These are phyloP conservation scores for Pipistrellus pipistrellus DNA, from an alignment of 2,797 vertebrate species.

Conservation along the genomic window DNA sequence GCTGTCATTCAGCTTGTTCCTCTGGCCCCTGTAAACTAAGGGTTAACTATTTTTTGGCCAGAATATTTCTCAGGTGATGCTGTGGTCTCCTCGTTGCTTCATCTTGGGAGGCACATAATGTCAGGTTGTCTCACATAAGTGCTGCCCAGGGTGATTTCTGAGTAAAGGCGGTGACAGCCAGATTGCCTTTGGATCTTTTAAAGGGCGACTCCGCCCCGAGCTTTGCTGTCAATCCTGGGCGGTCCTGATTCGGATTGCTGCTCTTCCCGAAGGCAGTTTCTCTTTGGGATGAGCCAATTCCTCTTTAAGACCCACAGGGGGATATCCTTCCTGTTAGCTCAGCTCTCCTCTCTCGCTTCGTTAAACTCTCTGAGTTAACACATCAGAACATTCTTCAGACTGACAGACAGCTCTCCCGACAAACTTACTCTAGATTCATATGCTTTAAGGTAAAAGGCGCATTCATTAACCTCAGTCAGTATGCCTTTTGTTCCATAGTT, in stretches of 20 bases:
- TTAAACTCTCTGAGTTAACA: neutral
- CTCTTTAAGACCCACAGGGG: conserved; percentile 13
- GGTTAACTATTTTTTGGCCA: conserved; percentile 14
- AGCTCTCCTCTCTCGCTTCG: neutral
- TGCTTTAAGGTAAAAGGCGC: conserved; percentile 4
- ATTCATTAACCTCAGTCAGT: neutral
- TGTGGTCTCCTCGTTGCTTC: neutral
- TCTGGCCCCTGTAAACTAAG: neutral
- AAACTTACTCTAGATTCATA: neutral
- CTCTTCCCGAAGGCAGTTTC: neutral
- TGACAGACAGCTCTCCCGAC: neutral
- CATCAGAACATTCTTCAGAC: neutral
- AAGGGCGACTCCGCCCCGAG: neutral
- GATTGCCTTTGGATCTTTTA: neutral
- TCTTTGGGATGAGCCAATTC: conserved; percentile 28
- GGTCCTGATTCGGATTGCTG: neutral
- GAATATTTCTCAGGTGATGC: conserved; percentile 56
- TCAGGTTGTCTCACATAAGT: neutral
- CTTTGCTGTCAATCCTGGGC: neutral
- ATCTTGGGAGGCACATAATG: neutral
- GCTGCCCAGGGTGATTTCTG: conserved; percentile 47
- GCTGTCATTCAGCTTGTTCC: neutral
- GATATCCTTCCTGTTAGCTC: conserved; percentile 2
- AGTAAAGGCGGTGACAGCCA: conserved; percentile 45
- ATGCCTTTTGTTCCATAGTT: neutral